Conservation (phyloP, 1,140 invertebrate species). For the Drosophila saltans region DNA sequence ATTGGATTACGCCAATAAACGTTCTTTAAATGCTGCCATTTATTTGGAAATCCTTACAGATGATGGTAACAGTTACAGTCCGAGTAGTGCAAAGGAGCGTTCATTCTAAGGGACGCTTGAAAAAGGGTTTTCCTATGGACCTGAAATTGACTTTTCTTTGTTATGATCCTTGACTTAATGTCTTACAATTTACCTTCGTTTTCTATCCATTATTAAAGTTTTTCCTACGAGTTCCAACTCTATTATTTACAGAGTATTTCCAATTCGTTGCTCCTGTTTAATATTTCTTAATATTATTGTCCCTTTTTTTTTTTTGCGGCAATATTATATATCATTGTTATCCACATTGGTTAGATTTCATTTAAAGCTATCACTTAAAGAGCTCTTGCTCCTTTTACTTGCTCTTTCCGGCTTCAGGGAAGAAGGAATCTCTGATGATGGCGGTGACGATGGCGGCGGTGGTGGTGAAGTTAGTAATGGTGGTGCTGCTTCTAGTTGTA, state of each 20-base stretch:
- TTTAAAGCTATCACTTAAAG: conserved; percentile 35
- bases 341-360: conserved; percentile 3
- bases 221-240: too few relatives aligned
- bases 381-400: conserved; percentile 7
- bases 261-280: neutral
- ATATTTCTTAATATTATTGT: conserved; percentile 17
- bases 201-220: too few relatives aligned
- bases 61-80: too few relatives aligned
- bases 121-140: neutral
- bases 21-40: neutral
- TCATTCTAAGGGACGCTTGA: neutral
- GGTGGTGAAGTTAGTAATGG: neutral
- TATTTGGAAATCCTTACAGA: neutral
- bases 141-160: neutral
- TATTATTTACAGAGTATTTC: neutral
- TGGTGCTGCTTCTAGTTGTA: conserved; percentile 29
- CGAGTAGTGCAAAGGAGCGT: too few relatives aligned
- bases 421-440: neutral
- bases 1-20: neutral
- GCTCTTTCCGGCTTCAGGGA: conserved; percentile 6
- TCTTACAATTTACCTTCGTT: too few relatives aligned
- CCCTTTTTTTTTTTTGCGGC: conserved; percentile 19
- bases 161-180: too few relatives aligned
- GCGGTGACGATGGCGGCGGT: neutral
- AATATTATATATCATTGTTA: conserved; percentile 2